Evolutionary conservation across 2,113 vertebrate species (phyloP).

Genomic region (Nothocercus nigrocapillus): DNA sequence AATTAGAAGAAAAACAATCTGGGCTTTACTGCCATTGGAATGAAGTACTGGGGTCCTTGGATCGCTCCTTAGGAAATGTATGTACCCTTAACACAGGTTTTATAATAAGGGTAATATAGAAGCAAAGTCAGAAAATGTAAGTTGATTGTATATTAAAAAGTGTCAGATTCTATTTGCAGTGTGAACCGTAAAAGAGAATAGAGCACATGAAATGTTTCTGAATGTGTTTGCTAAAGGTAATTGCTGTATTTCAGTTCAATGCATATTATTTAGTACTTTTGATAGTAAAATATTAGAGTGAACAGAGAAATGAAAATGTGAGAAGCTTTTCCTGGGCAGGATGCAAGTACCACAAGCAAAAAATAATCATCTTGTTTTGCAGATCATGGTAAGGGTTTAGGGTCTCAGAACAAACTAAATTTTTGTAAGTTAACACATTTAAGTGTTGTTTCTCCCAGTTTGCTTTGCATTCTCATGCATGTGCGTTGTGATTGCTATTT

Average conservation of each 20-base stretch:
- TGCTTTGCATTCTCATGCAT: neutral
- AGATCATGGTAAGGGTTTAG: neutral
- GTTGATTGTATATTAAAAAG: neutral
- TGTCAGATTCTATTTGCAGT: neutral
- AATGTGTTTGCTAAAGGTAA: neutral
- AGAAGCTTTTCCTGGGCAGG: neutral
- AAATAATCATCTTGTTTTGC: neutral
- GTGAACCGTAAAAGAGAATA: neutral
- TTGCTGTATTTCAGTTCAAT: neutral
- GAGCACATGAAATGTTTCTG: neutral
- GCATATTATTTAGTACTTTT: neutral
- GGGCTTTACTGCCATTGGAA: constrained; percentile 58
- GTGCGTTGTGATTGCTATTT: constrained; percentile 5
- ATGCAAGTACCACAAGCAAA: neutral
- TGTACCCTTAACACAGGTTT: neutral
- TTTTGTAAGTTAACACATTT: neutral
- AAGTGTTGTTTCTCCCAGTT: neutral
- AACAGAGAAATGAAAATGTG: neutral
- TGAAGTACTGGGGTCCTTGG: constrained; percentile 79
- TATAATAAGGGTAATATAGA: neutral
- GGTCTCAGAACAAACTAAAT: neutral
- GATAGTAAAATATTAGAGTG: neutral
- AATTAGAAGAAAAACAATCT: constrained; percentile 87
- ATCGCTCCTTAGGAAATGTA: constrained; percentile 80
- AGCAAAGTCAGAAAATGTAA: neutral